A percentile compares a stretch with the other conserved stretches of the same genome.
Conservation (phyloP, 2,113 vertebrate genomes). For the Crocuta crocuta region DNA sequence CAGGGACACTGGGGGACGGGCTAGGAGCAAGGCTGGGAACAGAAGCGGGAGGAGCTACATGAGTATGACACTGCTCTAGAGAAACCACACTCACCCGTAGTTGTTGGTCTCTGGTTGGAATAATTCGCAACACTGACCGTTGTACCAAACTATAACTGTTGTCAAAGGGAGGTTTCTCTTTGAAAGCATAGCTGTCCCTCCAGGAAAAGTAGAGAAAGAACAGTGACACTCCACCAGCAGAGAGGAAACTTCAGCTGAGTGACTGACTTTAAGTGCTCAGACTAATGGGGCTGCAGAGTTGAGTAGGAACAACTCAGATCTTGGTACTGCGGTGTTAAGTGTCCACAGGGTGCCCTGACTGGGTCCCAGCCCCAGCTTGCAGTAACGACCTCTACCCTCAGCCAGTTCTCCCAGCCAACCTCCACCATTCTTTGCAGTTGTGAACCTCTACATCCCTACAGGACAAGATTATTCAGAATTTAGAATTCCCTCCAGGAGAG, state of each 20-base stretch:
- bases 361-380: background rate
- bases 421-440: background rate
- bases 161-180: background rate
- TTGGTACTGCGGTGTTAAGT: background rate
- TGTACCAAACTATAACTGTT: background rate
- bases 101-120: background rate
- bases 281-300: background rate
- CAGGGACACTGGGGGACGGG: background rate
- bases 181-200: background rate
- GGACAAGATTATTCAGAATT: background rate
- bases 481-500: background rate
- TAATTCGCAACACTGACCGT: background rate
- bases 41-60: too few relatives aligned
- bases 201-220: background rate
- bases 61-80: background rate
- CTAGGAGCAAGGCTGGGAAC: background rate
- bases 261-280: background rate
- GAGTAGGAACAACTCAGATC: background rate
- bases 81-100: background rate
- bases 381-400: background rate
- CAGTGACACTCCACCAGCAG: background rate
- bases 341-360: background rate
- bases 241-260: background rate
- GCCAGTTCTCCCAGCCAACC: background rate
- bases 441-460: background rate